Evolutionary conservation across 1,140 invertebrate genomes (phyloP), one percentile per base, ranked within the genome.

Genomic region (Listronotus oregonensis): DNA sequence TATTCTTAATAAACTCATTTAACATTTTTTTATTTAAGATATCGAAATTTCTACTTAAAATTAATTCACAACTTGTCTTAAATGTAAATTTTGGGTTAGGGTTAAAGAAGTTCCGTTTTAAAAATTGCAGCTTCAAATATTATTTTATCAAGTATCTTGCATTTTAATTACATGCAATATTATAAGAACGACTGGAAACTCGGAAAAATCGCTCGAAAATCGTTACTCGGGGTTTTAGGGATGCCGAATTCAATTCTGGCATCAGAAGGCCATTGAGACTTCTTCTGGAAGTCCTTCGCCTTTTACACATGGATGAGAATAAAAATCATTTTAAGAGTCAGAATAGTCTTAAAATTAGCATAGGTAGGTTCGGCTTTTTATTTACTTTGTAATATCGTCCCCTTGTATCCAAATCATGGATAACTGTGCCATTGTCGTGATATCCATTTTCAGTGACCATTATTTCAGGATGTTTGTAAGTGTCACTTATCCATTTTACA

Each of bases 361-460:
- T 37, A 8, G 8, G 8, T 2, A 37, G 8, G 11, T 47, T 47
- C 12, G 9, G 43, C 1, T 27, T 10, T 15, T 11, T 18, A 54
- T 37, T 54, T 65, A 58, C 63, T 18, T 65, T 54, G 15, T 42
- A 47, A 32, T 32, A 65, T 27, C 50, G 21, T 27, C 55, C 42
- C 50, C 63, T 65, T 7, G n/a, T 51, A 34, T 55, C 63, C 34
- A 54, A 54, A 37, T 68, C 67, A 32, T 51, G 18, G 10, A 68
- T 32, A 34, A 37, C 31, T 6, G 34, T 51, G 14, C 67, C 67
- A 47, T 59, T 31, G 12, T 81, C 82, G 62, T 78, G 83, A 76
- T 56, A 56, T 14, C 90, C 90, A 73, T 90, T 91, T 82, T 91
- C 90, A 0, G 87, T 87, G 2, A 92, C 79, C 11, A 87, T 79